These are phyloP conservation scores for Eulemur rubriventer DNA, from an alignment of 2,797 vertebrate species.

Conservation along the genomic window DNA sequence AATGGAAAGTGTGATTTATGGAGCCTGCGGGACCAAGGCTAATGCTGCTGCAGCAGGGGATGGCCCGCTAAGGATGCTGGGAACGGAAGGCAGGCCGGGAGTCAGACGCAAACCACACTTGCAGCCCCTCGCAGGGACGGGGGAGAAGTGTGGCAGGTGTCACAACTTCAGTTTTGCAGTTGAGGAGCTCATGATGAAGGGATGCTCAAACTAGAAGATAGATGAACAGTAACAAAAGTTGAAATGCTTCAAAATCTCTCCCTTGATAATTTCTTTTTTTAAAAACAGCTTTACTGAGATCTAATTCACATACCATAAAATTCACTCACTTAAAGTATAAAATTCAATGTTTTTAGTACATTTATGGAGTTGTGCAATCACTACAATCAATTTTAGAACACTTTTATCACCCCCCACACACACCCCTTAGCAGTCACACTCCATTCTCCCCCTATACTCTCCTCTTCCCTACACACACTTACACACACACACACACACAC, in stretches of 20 bases:
- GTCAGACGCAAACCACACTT: neutral
- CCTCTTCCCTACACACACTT: neutral
- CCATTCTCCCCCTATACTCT: rapidly evolving
- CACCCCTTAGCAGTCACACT: neutral
- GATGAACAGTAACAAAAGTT: neutral
- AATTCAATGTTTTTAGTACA: neutral
- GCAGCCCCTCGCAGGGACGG: neutral
- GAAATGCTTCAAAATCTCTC: neutral
- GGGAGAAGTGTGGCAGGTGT: neutral
- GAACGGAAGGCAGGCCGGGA: neutral
- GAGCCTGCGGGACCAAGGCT: neutral
- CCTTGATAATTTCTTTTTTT: neutral
- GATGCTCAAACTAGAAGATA: neutral
- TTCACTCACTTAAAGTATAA: neutral
- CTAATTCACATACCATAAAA: neutral
- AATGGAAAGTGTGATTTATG: neutral
- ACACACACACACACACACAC: neutral
- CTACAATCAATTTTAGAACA: neutral
- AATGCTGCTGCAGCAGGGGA: neutral
- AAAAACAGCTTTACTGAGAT: conserved; percentile 18
- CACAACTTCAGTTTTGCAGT: neutral
- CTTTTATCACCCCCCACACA: neutral
- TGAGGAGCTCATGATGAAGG: neutral
- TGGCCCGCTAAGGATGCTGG: conserved; percentile 12
- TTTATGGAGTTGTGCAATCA: neutral